Evolutionary conservation across 1,140 invertebrate genomes (phyloP).

Genomic region (Colletes gigas): DNA sequence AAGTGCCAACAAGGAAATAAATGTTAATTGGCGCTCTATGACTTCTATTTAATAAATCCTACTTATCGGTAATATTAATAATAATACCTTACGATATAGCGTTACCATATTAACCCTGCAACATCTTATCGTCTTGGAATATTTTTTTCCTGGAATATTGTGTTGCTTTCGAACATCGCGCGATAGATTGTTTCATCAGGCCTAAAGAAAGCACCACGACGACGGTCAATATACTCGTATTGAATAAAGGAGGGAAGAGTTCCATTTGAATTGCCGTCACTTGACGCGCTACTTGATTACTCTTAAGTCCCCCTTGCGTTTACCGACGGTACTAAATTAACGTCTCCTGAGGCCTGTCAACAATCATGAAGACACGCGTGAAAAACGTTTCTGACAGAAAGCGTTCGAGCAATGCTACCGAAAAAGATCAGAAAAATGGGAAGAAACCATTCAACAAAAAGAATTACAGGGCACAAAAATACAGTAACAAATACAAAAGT

Average conservation of each 20-base stretch:
- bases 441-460: slow-evolving; percentile 83
- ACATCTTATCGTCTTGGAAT: no score
- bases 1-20: not conserved
- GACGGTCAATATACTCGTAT: not conserved
- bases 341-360: not conserved
- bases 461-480: slow-evolving; percentile 84
- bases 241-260: not conserved
- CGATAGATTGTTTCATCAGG: not conserved
- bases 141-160: not conserved
- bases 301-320: slow-evolving; percentile 32
- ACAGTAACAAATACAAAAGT: slow-evolving; percentile 86
- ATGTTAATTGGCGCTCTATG: not conserved
- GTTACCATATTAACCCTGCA: not conserved
- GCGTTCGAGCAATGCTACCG: not conserved
- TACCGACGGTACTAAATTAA: slow-evolving; percentile 13
- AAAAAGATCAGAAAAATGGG: not conserved
- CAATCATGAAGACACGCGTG: slow-evolving; percentile 7
- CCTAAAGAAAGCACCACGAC: not conserved
- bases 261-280: slow-evolving; percentile 17
- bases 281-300: slow-evolving; percentile 25
- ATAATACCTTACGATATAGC: not conserved
- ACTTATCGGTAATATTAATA: no score
- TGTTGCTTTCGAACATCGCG: not conserved
- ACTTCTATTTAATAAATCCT: not conserved
- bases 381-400: not conserved